Conservation (phyloP, 2,113 vertebrate genomes). For the Cnemophilus loriae region DNA sequence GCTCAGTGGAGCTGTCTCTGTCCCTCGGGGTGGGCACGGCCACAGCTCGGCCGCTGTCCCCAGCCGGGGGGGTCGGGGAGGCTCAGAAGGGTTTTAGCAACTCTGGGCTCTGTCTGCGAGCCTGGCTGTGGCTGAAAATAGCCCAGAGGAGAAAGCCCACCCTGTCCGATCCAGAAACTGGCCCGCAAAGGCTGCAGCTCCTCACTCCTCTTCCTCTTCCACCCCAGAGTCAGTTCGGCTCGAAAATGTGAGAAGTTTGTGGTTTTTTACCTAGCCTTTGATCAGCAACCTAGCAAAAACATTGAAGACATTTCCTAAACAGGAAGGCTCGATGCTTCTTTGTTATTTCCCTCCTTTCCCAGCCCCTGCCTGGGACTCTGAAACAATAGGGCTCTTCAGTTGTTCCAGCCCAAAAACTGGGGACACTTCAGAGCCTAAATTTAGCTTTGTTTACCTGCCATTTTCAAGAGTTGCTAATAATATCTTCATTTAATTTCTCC, state of each 20-base stretch:
- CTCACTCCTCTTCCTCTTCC: constrained; percentile 38
- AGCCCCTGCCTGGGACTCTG: constrained; percentile 22
- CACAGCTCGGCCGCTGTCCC: neutral
- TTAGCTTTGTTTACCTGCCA: neutral
- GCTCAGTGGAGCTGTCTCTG: neutral
- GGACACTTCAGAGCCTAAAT: neutral
- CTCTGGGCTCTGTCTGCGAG: neutral
- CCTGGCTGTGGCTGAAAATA: neutral
- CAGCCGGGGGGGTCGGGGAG: neutral
- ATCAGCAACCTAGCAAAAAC: constrained; percentile 46
- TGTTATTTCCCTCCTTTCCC: constrained; percentile 64
- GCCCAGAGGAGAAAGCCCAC: neutral
- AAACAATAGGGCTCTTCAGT: constrained; percentile 50
- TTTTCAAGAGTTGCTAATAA: neutral
- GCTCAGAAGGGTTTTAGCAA: neutral
- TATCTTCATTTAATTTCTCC: neutral
- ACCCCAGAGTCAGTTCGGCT: neutral
- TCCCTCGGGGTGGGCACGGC: neutral
- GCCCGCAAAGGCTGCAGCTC: neutral
- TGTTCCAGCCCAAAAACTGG: neutral
- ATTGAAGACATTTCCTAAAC: constrained; percentile 56
- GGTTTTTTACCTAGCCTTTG: constrained; percentile 20
- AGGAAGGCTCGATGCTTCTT: constrained; percentile 54
- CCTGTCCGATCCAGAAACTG: neutral
- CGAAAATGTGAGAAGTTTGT: constrained; percentile 46